Conservation (phyloP, 2,113 vertebrate species). For the Sphyrna mokarran region DNA sequence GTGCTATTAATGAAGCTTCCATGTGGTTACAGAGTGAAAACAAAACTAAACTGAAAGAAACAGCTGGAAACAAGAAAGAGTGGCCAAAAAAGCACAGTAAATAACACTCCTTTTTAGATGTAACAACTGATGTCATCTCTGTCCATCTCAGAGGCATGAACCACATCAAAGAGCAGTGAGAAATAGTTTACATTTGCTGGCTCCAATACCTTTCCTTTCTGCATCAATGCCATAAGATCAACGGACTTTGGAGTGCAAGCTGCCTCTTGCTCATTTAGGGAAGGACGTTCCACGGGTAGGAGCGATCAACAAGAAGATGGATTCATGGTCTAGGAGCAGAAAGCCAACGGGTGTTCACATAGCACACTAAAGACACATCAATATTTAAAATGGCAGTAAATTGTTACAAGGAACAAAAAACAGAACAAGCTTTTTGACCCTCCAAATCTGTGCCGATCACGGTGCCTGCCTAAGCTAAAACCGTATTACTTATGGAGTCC, state of each 20-base stretch:
- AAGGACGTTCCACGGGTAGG: too few species aligned
- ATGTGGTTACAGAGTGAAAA: not conserved
- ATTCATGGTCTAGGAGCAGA: not conserved
- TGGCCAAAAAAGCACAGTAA: not conserved
- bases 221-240: not conserved
- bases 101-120: not conserved
- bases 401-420: not conserved
- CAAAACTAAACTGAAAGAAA: not conserved
- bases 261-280: too few species aligned
- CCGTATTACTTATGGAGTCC: too few species aligned
- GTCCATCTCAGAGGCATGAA: not conserved
- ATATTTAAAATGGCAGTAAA: not conserved
- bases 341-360: not conserved
- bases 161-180: not conserved
- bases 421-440: too few species aligned
- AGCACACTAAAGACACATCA: not conserved
- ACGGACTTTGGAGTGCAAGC: not conserved
- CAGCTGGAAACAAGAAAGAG: not conserved
- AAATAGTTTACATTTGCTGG: not conserved
- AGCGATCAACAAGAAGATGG: too few species aligned
- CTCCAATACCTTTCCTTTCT: not conserved
- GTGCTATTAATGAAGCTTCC: not conserved
- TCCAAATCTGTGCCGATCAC: too few species aligned
- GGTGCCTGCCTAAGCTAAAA: too few species aligned
- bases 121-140: not conserved